Conservation (phyloP, 2,113 vertebrate species). For the Mastomys natalensis region DNA sequence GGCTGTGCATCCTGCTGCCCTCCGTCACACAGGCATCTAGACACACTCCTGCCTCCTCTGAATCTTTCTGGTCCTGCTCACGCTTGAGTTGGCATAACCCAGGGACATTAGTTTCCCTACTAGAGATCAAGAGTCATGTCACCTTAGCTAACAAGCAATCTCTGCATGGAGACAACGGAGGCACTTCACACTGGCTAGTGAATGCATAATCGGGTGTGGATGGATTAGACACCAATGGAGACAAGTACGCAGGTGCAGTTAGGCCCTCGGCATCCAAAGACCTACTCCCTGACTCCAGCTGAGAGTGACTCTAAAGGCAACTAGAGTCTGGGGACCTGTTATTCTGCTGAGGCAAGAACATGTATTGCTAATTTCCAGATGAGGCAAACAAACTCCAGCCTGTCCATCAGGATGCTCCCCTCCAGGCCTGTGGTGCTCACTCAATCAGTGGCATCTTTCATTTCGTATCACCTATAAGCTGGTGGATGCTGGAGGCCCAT, state of each 20-base stretch:
- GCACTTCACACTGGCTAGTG: not conserved
- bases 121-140: not conserved
- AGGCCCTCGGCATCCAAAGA: not conserved
- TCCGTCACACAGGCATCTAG: not conserved
- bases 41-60: not conserved
- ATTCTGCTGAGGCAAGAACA: not conserved
- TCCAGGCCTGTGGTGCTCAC: not conserved
- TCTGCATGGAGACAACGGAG: accelerated
- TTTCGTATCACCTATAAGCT: not conserved
- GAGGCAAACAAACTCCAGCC: not conserved
- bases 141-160: not conserved
- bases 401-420: not conserved
- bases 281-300: not conserved
- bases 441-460: not conserved
- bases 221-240: not conserved
- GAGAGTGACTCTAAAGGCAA: not conserved
- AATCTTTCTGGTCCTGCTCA: not conserved
- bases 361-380: not conserved
- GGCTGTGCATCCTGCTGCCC: accelerated
- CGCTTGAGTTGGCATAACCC: too few species aligned
- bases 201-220: accelerated
- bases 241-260: accelerated
- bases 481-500: not conserved
- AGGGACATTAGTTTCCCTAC: not conserved
- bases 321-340: not conserved